A percentile compares a stretch with the other conserved stretches of the same genome.
phyloP scores from a whole-genome alignment of 1,140 invertebrate species.

The Cydia pomonella region DNA sequence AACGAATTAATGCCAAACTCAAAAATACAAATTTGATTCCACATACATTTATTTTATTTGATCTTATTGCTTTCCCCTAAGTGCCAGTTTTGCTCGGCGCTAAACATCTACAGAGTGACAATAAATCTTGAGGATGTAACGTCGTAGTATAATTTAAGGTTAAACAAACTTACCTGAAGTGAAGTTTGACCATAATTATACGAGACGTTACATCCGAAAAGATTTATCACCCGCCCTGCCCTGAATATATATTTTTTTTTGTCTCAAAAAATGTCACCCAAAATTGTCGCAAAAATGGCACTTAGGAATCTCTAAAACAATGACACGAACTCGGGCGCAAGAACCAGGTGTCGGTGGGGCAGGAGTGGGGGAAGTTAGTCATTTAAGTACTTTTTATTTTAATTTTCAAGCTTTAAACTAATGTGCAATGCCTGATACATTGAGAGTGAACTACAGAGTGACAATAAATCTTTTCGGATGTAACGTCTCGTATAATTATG shows the following conservation, averaged over 20 bases:
- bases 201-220: conserved; percentile 32
- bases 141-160: conserved; percentile 33
- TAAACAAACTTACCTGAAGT: too few relatives aligned
- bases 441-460: conserved; percentile 31
- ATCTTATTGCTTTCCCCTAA: background rate
- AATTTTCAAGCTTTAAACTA: conserved; percentile 14
- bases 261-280: background rate
- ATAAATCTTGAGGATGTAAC: conserved; percentile 34
- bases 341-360: too few relatives aligned
- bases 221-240: conserved; percentile 27
- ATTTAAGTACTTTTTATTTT: background rate
- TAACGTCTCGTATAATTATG: conserved; percentile 27
- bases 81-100: background rate
- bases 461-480: conserved; percentile 31
- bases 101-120: conserved; percentile 34
- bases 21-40: too few relatives aligned
- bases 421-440: conserved; percentile 12
- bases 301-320: conserved; percentile 12
- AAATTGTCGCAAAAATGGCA: background rate
- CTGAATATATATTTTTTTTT: background rate
- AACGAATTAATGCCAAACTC: too few relatives aligned
- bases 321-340: background rate
- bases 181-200: conserved; percentile 36
- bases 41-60: background rate
- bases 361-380: too few relatives aligned